Conservation (phyloP, 2,113 vertebrate genomes). For the Ancistrus triradiatus region DNA sequence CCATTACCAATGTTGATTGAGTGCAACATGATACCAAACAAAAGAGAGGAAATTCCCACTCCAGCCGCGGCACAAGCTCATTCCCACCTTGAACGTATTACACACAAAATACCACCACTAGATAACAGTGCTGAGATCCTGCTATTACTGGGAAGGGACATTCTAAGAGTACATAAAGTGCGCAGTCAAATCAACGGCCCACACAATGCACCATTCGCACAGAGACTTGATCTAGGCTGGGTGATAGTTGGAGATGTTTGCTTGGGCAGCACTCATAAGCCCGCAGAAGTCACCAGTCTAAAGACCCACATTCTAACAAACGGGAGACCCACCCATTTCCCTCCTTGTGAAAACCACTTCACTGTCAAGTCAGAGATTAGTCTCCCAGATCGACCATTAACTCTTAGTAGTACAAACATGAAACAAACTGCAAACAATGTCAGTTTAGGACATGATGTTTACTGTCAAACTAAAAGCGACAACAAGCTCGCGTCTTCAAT, state of each 20-base stretch:
- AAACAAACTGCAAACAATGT: background rate
- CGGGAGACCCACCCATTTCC: background rate
- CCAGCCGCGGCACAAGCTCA: background rate
- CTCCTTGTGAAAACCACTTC: background rate
- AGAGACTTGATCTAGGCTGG: constrained; percentile 3
- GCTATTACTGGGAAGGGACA: background rate
- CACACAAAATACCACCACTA: background rate
- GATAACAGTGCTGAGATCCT: background rate
- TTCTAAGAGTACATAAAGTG: constrained; percentile 4
- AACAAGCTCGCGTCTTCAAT: background rate
- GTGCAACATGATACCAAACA: background rate
- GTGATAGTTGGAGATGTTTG: constrained; percentile 8
- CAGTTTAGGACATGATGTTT: background rate
- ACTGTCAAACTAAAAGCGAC: background rate
- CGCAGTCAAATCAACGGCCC: background rate
- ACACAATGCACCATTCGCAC: background rate
- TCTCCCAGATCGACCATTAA: background rate
- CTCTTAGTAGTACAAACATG: background rate
- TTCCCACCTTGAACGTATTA: background rate
- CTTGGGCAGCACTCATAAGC: constrained; percentile 1
- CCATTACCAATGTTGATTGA: background rate
- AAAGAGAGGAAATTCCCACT: background rate
- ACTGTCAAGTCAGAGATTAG: too few relatives aligned
- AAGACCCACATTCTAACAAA: constrained; percentile 6
- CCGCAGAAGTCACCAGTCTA: background rate